Conservation (phyloP, 2,888 invertebrate genomes). For the Drosophila leonis region DNA sequence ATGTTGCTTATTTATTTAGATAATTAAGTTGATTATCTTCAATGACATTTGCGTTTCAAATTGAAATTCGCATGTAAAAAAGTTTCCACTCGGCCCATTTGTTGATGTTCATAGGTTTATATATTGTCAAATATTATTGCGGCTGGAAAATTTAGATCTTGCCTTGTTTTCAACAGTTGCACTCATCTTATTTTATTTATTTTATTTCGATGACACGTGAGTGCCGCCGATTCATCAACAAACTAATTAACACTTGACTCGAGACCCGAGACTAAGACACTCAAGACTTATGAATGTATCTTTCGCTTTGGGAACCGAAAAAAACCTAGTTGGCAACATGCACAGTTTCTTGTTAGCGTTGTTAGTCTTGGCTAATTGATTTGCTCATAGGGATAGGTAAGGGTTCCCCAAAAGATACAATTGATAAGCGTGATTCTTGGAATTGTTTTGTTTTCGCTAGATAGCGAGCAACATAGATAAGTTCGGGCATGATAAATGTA, state of each 20-base stretch:
- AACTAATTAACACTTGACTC: constrained; percentile 63
- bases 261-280: neutral
- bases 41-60: constrained; percentile 54
- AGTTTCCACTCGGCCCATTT: constrained; percentile 54
- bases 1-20: constrained; percentile 63
- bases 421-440: constrained; percentile 25
- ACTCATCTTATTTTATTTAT: neutral
- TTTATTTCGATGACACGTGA: constrained; percentile 24
- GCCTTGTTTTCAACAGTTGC: constrained; percentile 6
- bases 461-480: constrained; percentile 25
- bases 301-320: neutral
- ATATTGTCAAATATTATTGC: constrained; percentile 29
- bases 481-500: constrained; percentile 21
- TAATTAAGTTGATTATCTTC: constrained; percentile 63
- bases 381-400: constrained; percentile 52
- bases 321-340: neutral
- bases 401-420: constrained; percentile 12
- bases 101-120: constrained; percentile 11
- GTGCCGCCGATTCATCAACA: constrained; percentile 52
- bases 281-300: neutral
- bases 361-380: constrained; percentile 23
- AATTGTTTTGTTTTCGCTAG: constrained; percentile 18
- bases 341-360: constrained; percentile 12
- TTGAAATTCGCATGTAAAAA: constrained; percentile 57
- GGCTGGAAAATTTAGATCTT: constrained; percentile 21